phyloP scores from a whole-genome alignment of 2,888 invertebrate genomes.

The Drosophila antonietae region DNA sequence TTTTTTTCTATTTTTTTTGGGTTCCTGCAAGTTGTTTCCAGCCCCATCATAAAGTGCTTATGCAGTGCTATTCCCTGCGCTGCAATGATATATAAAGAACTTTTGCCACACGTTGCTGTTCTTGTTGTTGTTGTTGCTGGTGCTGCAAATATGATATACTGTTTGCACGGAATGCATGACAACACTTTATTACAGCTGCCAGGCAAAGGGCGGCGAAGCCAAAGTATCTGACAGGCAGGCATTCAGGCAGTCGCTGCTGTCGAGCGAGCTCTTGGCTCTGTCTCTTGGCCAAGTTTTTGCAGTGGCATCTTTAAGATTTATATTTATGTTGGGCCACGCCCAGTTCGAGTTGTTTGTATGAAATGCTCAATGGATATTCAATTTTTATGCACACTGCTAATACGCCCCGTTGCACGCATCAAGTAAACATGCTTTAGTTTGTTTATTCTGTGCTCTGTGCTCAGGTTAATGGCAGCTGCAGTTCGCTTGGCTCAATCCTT shows the following conservation, averaged over 20 bases:
- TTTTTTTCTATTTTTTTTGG: conserved; percentile 2
- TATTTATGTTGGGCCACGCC: conserved; percentile 53
- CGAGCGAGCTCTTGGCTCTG: not conserved
- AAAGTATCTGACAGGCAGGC: conserved; percentile 41
- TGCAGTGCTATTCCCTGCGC: conserved; percentile 17
- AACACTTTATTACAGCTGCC: conserved; percentile 70
- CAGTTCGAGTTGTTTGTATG: conserved; percentile 20
- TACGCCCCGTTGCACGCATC: conserved; percentile 22
- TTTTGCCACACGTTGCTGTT: conserved; percentile 13
- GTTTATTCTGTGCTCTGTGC: not conserved
- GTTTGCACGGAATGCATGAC: conserved; percentile 66
- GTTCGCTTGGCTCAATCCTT: not conserved
- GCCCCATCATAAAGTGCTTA: conserved; percentile 21
- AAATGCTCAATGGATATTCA: conserved; percentile 36
- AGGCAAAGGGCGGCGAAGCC: conserved; percentile 45
- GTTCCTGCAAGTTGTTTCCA: conserved; percentile 10
- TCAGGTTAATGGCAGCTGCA: not conserved
- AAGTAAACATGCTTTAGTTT: conserved; percentile 14
- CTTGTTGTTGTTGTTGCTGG: not conserved
- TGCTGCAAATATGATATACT: conserved; percentile 60
- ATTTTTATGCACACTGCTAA: conserved; percentile 31
- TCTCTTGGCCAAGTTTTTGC: conserved; percentile 13
- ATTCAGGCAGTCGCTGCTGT: too few species aligned
- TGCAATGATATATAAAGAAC: conserved; percentile 17
- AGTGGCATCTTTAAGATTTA: conserved; percentile 40